Evolutionary conservation across 2,888 invertebrate species (phyloP), one percentile per base, ranked within the genome.

Genomic region (Tipula confusa): DNA sequence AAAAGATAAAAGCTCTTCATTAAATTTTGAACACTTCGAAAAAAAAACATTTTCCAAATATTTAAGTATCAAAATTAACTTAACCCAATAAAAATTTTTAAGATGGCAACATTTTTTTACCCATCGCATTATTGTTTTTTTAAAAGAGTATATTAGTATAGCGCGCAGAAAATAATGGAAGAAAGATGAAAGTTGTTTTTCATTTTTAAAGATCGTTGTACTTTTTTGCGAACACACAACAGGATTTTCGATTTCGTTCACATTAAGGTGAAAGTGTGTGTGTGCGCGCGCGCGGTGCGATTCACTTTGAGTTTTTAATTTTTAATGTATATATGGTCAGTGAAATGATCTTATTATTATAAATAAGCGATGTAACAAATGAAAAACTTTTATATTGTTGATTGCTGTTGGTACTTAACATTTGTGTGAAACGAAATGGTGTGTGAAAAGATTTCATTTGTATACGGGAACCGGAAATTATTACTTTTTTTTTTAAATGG

Each of bases 181-280:
- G 64, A 64, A 64, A 64, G 64, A 64, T 64, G 64, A 64, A 64
- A 64, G 64, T 64, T 64, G 64, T 64, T 64, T 64, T 64, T 64
- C 64, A 18, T 64, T 64, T 64, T 64, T 64, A 64, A 24, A 64
- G 64, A 24, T 64, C 64, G 24, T 64, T 64, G 64, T 64, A 64
- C 64, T 64, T 24, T 64, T 64, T 64, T 64, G 9, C 24, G 64
- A 18, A 9, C 64, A 64, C 24, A 64, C 64, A 64, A 64, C 64
- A 64, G 24, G 24, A 64, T 64, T 64, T 64, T 64, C 64, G 64
- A 24, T 64, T 64, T 64, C 64, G 7, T 64, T 64, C 64, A 24
- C 9, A 9, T 9, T 64, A 64, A n/a, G n/a, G n/a, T n/a, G n/a
- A n/a, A n/a, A n/a, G n/a, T n/a, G n/a, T n/a, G n/a, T n/a, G n/a